Evolutionary conservation across 92 coral and sea anemone species (phyloP), one percentile per base, ranked within the genome.

Genomic region (Heliopora coerulea): DNA sequence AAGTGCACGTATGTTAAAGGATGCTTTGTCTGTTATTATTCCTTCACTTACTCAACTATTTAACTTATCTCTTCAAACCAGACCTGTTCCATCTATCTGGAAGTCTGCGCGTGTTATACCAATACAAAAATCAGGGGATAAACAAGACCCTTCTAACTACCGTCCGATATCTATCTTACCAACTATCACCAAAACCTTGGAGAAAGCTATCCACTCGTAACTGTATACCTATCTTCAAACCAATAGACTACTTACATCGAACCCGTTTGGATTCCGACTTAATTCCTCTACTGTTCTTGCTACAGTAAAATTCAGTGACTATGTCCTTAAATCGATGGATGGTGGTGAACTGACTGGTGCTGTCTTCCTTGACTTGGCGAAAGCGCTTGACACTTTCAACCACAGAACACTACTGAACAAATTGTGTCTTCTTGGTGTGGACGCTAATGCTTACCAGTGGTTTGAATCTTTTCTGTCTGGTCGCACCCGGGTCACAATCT

Each of bases 121-220:
- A 21, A 20, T 14, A 14, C 32, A 8, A 11, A 32, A 11, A 30
- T 18, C 73, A 34, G 57, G 73, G 20, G 73, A 37, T 37, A 10
- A 5, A 21, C 21, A 23, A n/a, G 73, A 34, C 15, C 73, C 73
- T 27, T 17, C 20, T 21, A 66, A 66, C 42, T 37, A 37, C 42
- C n/a, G 73, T 56, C 73, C 73, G 28, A 21, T 65, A 21, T 29
- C 49, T 9, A 54, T 54, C 11, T 54, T 54, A 27, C 60, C 60
- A 12, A 54, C 60, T 11, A 23, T 54, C 60, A 54, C n/a, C 60
- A 54, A 54, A 27, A 54, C 19, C 19, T 19, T 54, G 17, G 60
- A 54, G 19, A 54, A 54, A 19, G 60, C 23, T 19, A 23, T 54
- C 23, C 60, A 54, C 60, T 12, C 60, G 19, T 23, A 54, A 54